A percentile compares a stretch with the other conserved stretches of the same genome.
phyloP scores from a whole-genome alignment of 2,888 invertebrate species.

The Sialis fuliginosa region DNA sequence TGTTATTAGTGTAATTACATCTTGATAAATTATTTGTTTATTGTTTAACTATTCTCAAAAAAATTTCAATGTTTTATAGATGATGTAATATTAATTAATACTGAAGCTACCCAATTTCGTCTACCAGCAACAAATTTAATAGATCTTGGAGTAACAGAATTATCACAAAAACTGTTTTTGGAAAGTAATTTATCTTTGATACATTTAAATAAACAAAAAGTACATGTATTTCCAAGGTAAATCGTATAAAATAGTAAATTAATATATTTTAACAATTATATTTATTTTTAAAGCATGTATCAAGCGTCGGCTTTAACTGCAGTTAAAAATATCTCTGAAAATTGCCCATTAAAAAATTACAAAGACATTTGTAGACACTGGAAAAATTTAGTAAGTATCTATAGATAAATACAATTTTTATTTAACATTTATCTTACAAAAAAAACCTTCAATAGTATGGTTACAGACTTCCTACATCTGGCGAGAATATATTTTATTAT shows the following conservation, averaged over 20 bases:
- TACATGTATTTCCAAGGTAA: not conserved
- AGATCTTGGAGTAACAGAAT: not conserved
- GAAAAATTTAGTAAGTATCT: constrained; percentile 7
- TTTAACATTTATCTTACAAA: not conserved
- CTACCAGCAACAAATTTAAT: not conserved
- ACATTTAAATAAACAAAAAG: not conserved
- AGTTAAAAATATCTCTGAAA: not conserved
- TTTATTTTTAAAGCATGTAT: not conserved
- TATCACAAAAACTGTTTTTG: not conserved
- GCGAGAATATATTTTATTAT: constrained; percentile 5
- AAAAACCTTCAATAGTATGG: constrained; percentile 5
- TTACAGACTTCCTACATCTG: constrained; percentile 6
- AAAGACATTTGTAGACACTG: constrained; percentile 6
- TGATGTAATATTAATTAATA: not conserved
- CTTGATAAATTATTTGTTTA: no score
- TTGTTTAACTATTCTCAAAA: not conserved
- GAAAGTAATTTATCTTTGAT: not conserved
- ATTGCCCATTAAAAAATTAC: not conserved
- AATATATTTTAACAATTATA: not conserved
- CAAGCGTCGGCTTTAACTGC: not conserved
- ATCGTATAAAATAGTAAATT: not conserved
- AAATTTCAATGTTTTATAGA: not conserved
- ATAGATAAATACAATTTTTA: not conserved
- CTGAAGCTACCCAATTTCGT: not conserved
- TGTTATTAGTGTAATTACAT: no score